Percentiles rank a stretch among this genome's conserved stretches.
Evolutionary conservation across 2,113 vertebrate species (phyloP).

Genomic region (Peromyscus californicus): DNA sequence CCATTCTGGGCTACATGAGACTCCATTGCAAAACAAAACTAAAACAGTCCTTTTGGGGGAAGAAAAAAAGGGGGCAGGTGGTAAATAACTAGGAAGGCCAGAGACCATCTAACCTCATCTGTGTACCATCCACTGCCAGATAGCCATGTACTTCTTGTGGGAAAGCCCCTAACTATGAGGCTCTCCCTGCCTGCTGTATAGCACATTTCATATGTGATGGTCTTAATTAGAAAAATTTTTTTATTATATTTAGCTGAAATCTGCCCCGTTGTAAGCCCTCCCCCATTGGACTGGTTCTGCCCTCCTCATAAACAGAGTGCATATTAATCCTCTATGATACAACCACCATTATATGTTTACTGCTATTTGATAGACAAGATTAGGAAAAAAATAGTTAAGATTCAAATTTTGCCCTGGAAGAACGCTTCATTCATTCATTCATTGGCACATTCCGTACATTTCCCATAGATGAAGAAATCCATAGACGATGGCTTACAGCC

Average conservation of each 20-base stretch:
- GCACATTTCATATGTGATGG: background rate
- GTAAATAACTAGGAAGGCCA: background rate
- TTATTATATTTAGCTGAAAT: slow-evolving; percentile 38
- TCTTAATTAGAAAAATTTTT: slow-evolving; percentile 34
- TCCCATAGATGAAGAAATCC: too few relatives aligned
- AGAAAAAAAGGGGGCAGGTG: accelerated
- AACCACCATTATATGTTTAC: slow-evolving; percentile 8
- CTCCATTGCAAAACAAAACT: background rate
- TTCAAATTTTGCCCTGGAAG: too few relatives aligned
- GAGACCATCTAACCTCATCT: slow-evolving; percentile 29
- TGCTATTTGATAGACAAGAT: too few relatives aligned
- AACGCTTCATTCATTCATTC: too few relatives aligned
- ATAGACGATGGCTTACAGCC: too few relatives aligned
- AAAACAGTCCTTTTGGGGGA: background rate
- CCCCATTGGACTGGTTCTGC: background rate
- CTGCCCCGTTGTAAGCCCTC: accelerated
- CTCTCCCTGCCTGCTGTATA: background rate
- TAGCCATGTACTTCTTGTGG: background rate
- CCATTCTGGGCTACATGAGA: background rate
- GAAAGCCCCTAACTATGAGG: slow-evolving; percentile 8
- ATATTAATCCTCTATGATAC: background rate
- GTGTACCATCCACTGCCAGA: background rate
- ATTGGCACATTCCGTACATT: too few relatives aligned
- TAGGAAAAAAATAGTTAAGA: too few relatives aligned
- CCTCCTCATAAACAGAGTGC: background rate